Evolutionary conservation across 2,888 invertebrate genomes (phyloP), one percentile per base, ranked within the genome.

Genomic region (Barypeithes pellucidus): DNA sequence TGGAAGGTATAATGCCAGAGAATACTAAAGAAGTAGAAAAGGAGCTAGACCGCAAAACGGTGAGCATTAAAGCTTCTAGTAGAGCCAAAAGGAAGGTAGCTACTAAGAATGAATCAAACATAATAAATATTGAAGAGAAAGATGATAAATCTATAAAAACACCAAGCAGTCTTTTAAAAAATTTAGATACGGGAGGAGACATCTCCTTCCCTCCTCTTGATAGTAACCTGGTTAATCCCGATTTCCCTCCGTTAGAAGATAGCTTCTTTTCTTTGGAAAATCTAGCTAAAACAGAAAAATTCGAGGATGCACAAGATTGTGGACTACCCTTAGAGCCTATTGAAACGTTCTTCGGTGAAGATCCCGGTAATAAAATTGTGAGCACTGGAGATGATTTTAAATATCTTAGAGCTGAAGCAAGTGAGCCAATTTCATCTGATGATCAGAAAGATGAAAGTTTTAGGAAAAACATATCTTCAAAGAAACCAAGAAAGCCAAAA

Each of bases 401-500:
- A 43, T 43, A 52, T 5, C 72, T 67, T 57, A 60, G 66, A 18
- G 59, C 62, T 36, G 71, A 75, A 61, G 57, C 16, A 22, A 59
- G 18, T 22, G 72, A n/a, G 75, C 72, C 2, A 73, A 77, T 52
- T 66, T 63, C 11, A 62, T 47, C 11, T 75, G 79, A 79, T 43
- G 80, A 82, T 57, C 75, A 77, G n/a, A 60, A 61, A 22, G 52
- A 47, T 9, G 39, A 50, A n/a, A 29, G 7, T 11, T 16, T 7
- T 18, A 76, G 72, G 50, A 81, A 80, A 41, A 81, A 79, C 71
- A 63, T 65, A 9, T n/a, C 80, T 4, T 39, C 77, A 0, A 84
- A 83, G 63, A 84, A 84, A 62, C 76, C 79, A 3, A 79, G 85
- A 36, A 86, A 86, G 78, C 85, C 85, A 0, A 86, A 85, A 79